Percentiles rank a stretch among this genome's conserved stretches.
Evolutionary conservation across 2,888 invertebrate genomes (phyloP).

Genomic region (Eledone cirrhosa): DNA sequence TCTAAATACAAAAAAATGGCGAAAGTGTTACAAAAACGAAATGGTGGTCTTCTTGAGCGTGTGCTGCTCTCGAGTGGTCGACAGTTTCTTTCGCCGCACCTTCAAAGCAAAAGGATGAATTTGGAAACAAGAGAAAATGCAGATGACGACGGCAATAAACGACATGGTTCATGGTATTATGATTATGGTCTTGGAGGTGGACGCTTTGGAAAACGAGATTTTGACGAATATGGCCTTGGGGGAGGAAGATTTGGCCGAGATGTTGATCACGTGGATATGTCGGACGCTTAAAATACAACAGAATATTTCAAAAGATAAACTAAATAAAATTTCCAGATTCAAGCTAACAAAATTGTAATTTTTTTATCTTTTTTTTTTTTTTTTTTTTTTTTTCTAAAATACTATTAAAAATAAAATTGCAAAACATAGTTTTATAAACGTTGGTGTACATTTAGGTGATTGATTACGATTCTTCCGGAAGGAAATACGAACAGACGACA

Average conservation of each 20-base stretch:
- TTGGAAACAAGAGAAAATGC: slow-evolving; percentile 11
- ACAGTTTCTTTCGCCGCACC: not conserved
- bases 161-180: slow-evolving; percentile 61
- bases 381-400: no score
- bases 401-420: no score
- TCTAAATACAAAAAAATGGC: not conserved
- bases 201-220: slow-evolving; percentile 59
- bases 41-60: not conserved
- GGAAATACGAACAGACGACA: no score
- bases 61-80: not conserved
- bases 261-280: slow-evolving; percentile 53
- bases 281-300: slow-evolving; percentile 31
- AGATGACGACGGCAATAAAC: slow-evolving; percentile 44
- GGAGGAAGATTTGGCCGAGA: slow-evolving; percentile 61
- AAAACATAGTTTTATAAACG: no score
- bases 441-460: no score
- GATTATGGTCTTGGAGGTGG: slow-evolving; percentile 65
- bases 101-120: not conserved
- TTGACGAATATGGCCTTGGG: slow-evolving; percentile 56
- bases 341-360: no score
- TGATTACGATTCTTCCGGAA: no score
- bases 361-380: no score
- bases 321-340: no score
- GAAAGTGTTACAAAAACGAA: slow-evolving; percentile 5
- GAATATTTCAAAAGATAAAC: no score